Base-by-base conservation (phyloP, 2,113 vertebrate species). In the Chiloscyllium plagiosum region DNA sequence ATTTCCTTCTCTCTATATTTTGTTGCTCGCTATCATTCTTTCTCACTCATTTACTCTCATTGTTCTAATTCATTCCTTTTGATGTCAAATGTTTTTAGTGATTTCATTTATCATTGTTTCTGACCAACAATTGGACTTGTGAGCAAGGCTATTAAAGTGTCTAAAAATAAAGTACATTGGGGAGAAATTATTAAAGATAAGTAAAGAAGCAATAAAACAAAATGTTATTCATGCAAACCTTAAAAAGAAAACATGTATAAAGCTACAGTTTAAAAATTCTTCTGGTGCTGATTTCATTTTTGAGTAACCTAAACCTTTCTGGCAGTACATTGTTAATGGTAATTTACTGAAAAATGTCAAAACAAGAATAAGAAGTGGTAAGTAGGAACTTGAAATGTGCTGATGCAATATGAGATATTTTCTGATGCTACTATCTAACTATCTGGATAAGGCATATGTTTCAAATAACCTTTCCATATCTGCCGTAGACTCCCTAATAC, bases 321-420 rank as follows among this genome's bases (percentile, higher is more conserved):
- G 4, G 3, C 15, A 37, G 61, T 68, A 42, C 33, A 66, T 90
- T 65, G 2, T 93, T 93, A 65, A 37, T 66, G 61, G 61, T 93
- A 66, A 93, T 66, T 93, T 65, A 92, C 37, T 66, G n/a, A 76
- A 66, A 93, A 37, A 19, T 93, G 68, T 93, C 61, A 10, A 33
- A 68, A 61, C 29, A 24, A 66, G 4, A 66, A 66, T 66, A 93
- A 66, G n/a, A 93, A 83, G 15, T 17, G 33, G 22, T 68, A 93
- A 93, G 33, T 68, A 66, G 17, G n/a, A 33, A 90, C 87, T 90
- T 5, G 29, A 66, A 93, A 37, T 93, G 61, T 66, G 89, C 33
- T 37, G 89, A 93, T 90, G 87, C 52, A 65, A 26, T 15, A 80
- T 83, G n/a, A 93, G 89, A 37, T 66, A 66, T 68, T 92, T 92